Evolutionary conservation across 2,797 vertebrate genomes (phyloP).

Genomic region (Leuciscus waleckii): DNA sequence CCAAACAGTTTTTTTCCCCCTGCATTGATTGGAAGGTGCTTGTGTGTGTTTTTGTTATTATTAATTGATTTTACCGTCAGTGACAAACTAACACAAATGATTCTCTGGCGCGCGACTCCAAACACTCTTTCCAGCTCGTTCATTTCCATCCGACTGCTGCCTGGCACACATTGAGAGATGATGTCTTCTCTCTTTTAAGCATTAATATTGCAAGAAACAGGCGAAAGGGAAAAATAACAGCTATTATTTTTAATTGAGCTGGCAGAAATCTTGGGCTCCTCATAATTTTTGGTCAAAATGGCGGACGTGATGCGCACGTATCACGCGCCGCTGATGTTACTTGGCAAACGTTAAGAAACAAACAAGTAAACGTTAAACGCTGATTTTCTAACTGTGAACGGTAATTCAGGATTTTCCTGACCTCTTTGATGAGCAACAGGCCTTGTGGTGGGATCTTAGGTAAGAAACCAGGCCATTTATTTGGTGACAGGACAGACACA

Average conservation of each 20-base stretch:
- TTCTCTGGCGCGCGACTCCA: constrained; percentile 60
- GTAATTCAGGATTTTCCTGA: neutral
- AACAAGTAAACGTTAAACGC: neutral
- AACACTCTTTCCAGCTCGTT: constrained; percentile 57
- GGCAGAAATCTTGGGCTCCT: constrained; percentile 58
- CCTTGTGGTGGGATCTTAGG: too few species aligned
- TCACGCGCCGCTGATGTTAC: constrained; percentile 3
- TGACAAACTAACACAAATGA: constrained; percentile 63
- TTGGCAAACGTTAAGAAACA: constrained; percentile 6
- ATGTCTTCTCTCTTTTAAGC: constrained; percentile 64
- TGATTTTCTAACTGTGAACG: neutral
- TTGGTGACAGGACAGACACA: neutral
- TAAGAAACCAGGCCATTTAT: neutral
- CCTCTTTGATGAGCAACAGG: neutral
- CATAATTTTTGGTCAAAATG: constrained; percentile 52
- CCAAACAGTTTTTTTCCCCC: constrained; percentile 54
- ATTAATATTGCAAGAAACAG: constrained; percentile 69
- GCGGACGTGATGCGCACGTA: constrained; percentile 51
- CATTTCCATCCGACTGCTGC: constrained; percentile 57
- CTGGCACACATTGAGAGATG: constrained; percentile 64
- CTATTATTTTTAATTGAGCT: constrained; percentile 69
- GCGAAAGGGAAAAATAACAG: constrained; percentile 44
- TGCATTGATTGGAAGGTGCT: constrained; percentile 57
- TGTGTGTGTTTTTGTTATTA: constrained; percentile 55
- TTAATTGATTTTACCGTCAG: constrained; percentile 66